Percentiles rank a stretch among this genome's conserved stretches.
phyloP scores from a whole-genome alignment of 2,113 vertebrate genomes.

The Sula dactylatra region DNA sequence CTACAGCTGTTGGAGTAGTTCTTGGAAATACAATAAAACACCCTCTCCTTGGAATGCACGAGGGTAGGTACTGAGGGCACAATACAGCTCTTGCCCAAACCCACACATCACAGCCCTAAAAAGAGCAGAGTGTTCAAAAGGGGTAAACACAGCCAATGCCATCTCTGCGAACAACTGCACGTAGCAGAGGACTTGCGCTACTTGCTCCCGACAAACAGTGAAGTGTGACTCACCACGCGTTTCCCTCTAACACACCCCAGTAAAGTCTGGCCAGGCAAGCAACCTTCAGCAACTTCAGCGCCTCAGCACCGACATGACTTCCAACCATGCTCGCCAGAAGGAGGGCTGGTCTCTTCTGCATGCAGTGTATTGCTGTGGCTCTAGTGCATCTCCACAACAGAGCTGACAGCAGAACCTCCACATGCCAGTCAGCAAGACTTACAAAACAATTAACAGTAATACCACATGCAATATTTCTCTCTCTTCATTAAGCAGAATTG shows the following conservation, averaged over 20 bases:
- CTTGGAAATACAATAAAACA: background rate
- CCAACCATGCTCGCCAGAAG: accelerated
- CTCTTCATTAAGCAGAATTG: background rate
- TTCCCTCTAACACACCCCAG: background rate
- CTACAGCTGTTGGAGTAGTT: background rate
- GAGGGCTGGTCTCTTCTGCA: background rate
- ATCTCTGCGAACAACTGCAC: accelerated
- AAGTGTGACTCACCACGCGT: accelerated
- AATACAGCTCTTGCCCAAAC: background rate
- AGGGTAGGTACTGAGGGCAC: background rate
- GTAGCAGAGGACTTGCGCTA: background rate
- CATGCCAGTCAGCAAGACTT: accelerated
- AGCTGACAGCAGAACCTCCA: background rate
- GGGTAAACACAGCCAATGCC: accelerated
- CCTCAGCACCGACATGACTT: accelerated
- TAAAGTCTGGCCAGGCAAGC: too few species aligned
- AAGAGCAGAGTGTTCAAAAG: background rate
- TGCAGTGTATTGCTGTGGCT: background rate
- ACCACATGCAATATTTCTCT: background rate
- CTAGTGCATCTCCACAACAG: background rate
- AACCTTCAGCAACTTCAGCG: background rate
- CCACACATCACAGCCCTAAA: background rate
- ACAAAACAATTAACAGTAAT: background rate
- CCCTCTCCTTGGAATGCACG: background rate
- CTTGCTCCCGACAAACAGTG: background rate